These are phyloP conservation scores for Bagarius yarrelli DNA, from an alignment of 2,113 vertebrate genomes.

Conservation along the genomic window DNA sequence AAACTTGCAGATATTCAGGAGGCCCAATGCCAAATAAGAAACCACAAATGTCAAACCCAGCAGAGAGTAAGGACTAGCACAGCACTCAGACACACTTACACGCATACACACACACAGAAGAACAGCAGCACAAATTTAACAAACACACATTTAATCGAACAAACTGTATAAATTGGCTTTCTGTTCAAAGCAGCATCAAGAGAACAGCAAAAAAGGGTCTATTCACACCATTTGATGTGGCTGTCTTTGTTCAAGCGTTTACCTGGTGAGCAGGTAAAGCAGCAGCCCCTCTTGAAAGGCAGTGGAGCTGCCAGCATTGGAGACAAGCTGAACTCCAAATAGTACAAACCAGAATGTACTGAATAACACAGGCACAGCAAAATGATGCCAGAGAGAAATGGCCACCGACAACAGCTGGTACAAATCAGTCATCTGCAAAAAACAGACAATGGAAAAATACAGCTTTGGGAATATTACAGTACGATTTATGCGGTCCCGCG, in stretches of 20 bases:
- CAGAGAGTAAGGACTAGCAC: slow-evolving; percentile 80
- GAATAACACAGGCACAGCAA: slow-evolving; percentile 79
- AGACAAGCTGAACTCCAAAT: slow-evolving; percentile 74
- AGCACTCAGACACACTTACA: slow-evolving; percentile 80
- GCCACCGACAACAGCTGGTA: slow-evolving; percentile 74
- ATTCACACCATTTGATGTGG: background rate
- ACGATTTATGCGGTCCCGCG: background rate
- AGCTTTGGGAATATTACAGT: background rate
- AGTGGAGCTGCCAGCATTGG: slow-evolving; percentile 55
- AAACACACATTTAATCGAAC: background rate
- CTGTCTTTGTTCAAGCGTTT: background rate
- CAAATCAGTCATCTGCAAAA: slow-evolving; percentile 70
- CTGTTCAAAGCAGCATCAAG: background rate
- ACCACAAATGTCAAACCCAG: slow-evolving; percentile 82
- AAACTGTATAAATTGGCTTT: slow-evolving; percentile 2
- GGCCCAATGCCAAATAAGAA: slow-evolving; percentile 80
- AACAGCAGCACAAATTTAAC: background rate
- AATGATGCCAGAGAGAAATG: slow-evolving; percentile 78
- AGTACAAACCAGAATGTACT: slow-evolving; percentile 81
- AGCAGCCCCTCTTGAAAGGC: slow-evolving; percentile 70
- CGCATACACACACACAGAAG: background rate
- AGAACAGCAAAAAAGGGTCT: background rate
- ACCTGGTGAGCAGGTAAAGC: slow-evolving; percentile 81
- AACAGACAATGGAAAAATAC: background rate
- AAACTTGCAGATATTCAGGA: slow-evolving; percentile 82